These are phyloP conservation scores for Rhyacophila evoluta DNA, from an alignment of 2,888 invertebrate genomes.

Conservation along the genomic window DNA sequence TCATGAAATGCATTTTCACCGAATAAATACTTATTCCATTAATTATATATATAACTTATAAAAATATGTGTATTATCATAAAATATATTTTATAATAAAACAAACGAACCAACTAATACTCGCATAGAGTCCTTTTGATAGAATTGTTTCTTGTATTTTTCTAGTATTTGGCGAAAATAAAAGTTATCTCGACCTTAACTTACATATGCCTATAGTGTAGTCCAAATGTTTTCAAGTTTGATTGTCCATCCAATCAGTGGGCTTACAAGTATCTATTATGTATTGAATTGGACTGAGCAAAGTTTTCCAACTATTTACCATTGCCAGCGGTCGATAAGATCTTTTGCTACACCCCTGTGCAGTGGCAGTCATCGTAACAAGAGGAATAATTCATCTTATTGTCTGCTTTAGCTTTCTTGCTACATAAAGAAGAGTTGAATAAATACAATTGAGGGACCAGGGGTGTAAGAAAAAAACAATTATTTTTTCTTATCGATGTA, in stretches of 20 bases:
- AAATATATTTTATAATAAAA: no score
- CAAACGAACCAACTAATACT: no score
- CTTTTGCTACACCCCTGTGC: background rate
- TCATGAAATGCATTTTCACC: no score
- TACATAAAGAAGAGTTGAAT: slow-evolving; percentile 31
- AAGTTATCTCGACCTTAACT: no score
- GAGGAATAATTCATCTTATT: slow-evolving; percentile 39
- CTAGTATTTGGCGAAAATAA: no score
- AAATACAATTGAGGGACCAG: slow-evolving; percentile 32
- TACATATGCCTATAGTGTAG: no score
- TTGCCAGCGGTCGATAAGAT: background rate
- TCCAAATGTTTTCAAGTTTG: background rate
- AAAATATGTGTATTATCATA: no score
- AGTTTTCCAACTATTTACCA: background rate
- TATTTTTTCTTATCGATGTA: no score
- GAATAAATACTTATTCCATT: no score
- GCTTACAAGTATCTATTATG: background rate
- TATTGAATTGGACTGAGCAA: background rate
- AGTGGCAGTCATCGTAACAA: slow-evolving; percentile 11
- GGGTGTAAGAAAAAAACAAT: background rate
- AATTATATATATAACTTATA: no score
- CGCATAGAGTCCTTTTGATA: no score
- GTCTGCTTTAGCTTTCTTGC: slow-evolving; percentile 36
- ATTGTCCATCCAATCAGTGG: background rate
- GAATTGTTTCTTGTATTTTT: no score